A percentile compares a stretch with the other conserved stretches of the same genome.
Conservation (phyloP, 1,140 invertebrate species). For the Solen grandis region DNA sequence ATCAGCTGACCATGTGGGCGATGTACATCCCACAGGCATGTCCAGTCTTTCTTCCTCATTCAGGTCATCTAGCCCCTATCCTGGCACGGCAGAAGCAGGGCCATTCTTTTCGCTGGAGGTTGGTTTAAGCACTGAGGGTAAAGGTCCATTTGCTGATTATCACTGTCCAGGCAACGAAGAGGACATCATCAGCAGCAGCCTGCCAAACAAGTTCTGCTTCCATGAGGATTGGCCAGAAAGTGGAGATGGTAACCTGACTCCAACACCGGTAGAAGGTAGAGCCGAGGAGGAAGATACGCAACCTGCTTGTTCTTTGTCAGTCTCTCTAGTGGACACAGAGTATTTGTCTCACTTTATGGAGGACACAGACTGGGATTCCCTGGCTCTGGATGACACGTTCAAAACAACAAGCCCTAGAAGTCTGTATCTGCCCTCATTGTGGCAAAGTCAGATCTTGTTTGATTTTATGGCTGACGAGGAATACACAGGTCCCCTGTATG, state of each 20-base stretch:
- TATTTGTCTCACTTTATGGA: constrained; percentile 44
- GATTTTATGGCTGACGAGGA: constrained; percentile 15
- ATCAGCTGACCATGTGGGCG: constrained; percentile 9
- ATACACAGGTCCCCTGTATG: background rate
- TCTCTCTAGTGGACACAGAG: constrained; percentile 44
- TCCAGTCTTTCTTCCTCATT: background rate
- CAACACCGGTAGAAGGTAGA: constrained; percentile 31
- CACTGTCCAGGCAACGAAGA: background rate
- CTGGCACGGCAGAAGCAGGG: background rate
- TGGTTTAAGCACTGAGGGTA: background rate
- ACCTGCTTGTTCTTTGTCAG: background rate
- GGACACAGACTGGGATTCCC: constrained; percentile 27
- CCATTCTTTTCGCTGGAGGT: background rate
- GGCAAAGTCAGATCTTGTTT: constrained; percentile 46
- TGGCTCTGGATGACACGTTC: constrained; percentile 17
- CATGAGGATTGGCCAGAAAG: background rate
- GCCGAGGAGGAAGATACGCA: background rate
- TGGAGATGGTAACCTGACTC: constrained; percentile 32
- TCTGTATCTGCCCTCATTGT: constrained; percentile 1
- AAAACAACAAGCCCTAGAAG: background rate
- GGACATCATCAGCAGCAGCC: background rate
- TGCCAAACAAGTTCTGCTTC: background rate
- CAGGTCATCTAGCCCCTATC: constrained; percentile 47
- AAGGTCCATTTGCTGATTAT: background rate
- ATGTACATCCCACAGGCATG: too few species aligned